phyloP scores from a whole-genome alignment of 2,888 invertebrate species.

The Troides helena region DNA sequence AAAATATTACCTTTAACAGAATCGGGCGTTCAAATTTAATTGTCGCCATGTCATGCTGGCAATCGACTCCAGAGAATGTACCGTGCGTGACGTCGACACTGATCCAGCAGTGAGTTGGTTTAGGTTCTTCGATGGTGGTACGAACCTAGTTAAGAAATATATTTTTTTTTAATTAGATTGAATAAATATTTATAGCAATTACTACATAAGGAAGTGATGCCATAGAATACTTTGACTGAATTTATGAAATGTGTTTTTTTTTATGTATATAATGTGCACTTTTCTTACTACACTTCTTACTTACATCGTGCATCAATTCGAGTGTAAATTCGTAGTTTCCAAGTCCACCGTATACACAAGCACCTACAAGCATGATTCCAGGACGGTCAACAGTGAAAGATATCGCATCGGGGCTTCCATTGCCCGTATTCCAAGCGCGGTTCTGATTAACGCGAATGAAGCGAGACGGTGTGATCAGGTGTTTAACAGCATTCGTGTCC shows the following conservation, averaged over 20 bases:
- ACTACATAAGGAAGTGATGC: too few species aligned
- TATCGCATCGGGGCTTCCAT: constrained; percentile 97
- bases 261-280: background rate
- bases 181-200: too few species aligned
- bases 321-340: constrained; percentile 95
- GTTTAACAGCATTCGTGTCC: constrained; percentile 84
- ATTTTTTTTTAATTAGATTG: too few species aligned
- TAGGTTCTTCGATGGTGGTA: constrained; percentile 68
- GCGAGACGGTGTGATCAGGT: constrained; percentile 92
- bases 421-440: constrained; percentile 97
- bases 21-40: constrained; percentile 94
- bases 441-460: constrained; percentile 94
- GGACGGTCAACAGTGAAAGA: constrained; percentile 95
- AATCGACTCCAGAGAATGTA: constrained; percentile 90
- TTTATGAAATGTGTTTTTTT: background rate
- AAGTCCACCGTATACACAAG: constrained; percentile 93
- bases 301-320: constrained; percentile 88
- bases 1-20: constrained; percentile 84
- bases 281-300: constrained; percentile 40
- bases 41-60: constrained; percentile 92
- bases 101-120: constrained; percentile 89
- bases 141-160: constrained; percentile 52
- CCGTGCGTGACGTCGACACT: constrained; percentile 92
- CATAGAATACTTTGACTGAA: background rate
- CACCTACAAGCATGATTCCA: constrained; percentile 94